phyloP scores from a whole-genome alignment of 2,888 invertebrate species.

The Selenia dentaria region DNA sequence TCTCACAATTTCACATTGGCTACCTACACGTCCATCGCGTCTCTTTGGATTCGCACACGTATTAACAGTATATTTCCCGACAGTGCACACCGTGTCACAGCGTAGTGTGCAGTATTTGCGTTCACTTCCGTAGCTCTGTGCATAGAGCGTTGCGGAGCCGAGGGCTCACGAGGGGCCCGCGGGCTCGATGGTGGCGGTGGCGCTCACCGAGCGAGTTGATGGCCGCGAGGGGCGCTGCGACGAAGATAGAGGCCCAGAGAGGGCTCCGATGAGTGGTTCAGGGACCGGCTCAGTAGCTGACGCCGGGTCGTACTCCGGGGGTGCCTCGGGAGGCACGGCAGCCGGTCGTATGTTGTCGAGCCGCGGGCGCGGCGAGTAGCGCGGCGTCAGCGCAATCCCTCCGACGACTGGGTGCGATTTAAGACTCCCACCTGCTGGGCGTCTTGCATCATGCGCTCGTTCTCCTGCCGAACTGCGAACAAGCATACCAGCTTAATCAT shows the following conservation, averaged over 20 bases:
- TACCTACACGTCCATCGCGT: slow-evolving; percentile 65
- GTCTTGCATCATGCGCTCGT: slow-evolving; percentile 93
- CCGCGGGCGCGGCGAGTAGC: slow-evolving; percentile 79
- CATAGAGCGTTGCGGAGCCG: slow-evolving; percentile 3
- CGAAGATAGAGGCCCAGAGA: slow-evolving; percentile 27
- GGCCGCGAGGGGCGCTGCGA: slow-evolving; percentile 39
- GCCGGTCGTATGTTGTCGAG: slow-evolving; percentile 75
- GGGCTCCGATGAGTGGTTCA: slow-evolving; percentile 38
- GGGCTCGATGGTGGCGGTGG: slow-evolving; percentile 24
- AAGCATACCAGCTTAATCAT: slow-evolving; percentile 68
- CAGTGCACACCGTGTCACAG: slow-evolving; percentile 56
- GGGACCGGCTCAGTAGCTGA: slow-evolving; percentile 36
- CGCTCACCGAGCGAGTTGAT: slow-evolving; percentile 21
- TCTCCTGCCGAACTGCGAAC: slow-evolving; percentile 93
- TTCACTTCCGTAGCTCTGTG: slow-evolving; percentile 37
- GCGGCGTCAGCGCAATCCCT: slow-evolving; percentile 82
- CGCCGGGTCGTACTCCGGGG: slow-evolving; percentile 53
- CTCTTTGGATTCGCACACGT: slow-evolving; percentile 54
- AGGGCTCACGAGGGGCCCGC: slow-evolving; percentile 53
- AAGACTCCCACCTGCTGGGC: slow-evolving; percentile 86
- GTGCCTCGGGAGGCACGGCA: slow-evolving; percentile 76
- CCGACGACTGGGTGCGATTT: slow-evolving; percentile 84
- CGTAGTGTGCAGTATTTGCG: slow-evolving; percentile 40
- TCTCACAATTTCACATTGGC: slow-evolving; percentile 74
- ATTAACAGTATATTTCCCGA: slow-evolving; percentile 51